phyloP scores from a whole-genome alignment of 2,888 invertebrate genomes.

The Sclerodermus sp. region DNA sequence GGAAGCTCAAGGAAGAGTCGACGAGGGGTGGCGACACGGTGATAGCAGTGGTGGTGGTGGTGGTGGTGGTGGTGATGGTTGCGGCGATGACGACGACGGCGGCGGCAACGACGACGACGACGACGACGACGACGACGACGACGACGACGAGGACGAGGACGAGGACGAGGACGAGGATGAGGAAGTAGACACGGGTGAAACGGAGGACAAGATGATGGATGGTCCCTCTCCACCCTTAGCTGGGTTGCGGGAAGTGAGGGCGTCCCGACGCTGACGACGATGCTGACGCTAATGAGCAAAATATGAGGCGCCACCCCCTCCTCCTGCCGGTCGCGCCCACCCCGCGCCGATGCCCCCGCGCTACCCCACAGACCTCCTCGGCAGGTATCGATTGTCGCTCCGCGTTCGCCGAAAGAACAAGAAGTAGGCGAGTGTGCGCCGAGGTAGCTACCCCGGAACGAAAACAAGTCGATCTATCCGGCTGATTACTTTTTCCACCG shows the following conservation, averaged over 20 bases:
- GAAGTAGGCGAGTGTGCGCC: slow-evolving; percentile 15
- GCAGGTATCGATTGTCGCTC: slow-evolving; percentile 50
- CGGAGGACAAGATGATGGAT: slow-evolving; percentile 55
- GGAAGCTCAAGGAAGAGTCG: no score
- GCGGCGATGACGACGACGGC: no score
- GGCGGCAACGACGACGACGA: no score
- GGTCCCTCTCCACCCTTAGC: slow-evolving; percentile 33
- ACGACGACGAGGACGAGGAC: no score
- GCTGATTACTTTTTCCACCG: slow-evolving; percentile 49
- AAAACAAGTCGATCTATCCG: slow-evolving; percentile 35
- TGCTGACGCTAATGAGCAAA: slow-evolving; percentile 58
- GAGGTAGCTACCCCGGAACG: slow-evolving; percentile 16
- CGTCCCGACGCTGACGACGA: slow-evolving; percentile 53
- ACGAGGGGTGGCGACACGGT: no score
- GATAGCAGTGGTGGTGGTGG: no score
- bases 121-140: no score
- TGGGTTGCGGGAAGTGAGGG: slow-evolving; percentile 44
- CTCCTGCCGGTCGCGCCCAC: slow-evolving; percentile 9
- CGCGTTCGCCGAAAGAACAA: slow-evolving; percentile 28
- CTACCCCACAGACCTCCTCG: slow-evolving; percentile 20
- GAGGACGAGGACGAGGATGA: background rate
- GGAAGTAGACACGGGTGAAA: slow-evolving; percentile 16
- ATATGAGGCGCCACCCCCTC: slow-evolving; percentile 54
- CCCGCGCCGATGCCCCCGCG: slow-evolving; percentile 9
- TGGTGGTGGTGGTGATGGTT: no score